These are phyloP conservation scores for Hedya salicella DNA, from an alignment of 2,888 invertebrate genomes.

Conservation along the genomic window DNA sequence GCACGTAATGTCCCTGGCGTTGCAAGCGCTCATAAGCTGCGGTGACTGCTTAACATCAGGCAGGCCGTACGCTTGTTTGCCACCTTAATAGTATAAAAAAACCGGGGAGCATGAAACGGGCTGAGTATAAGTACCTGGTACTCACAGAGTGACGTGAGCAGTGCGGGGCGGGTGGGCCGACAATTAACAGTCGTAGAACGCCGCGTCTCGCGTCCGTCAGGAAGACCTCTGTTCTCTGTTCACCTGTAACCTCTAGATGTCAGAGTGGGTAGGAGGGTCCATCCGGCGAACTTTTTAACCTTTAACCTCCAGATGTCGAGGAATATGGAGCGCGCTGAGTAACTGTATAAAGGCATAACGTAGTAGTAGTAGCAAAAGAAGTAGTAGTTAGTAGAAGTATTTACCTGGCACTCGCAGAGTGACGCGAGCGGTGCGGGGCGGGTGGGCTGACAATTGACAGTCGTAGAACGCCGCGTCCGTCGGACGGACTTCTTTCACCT, in stretches of 20 bases:
- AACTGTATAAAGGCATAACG: conserved; percentile 54
- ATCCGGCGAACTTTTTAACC: too few relatives aligned
- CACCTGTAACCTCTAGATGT: conserved; percentile 74
- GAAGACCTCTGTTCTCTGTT: too few relatives aligned
- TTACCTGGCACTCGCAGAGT: conserved; percentile 76
- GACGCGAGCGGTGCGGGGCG: conserved; percentile 75
- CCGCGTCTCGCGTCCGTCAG: conserved; percentile 75
- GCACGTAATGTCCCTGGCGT: too few relatives aligned
- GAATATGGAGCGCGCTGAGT: conserved; percentile 78
- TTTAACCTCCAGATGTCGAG: conserved; percentile 82
- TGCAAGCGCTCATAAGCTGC: too few relatives aligned
- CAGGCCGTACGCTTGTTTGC: too few relatives aligned
- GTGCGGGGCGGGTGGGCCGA: conserved; percentile 79
- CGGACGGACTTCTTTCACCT: conserved; percentile 72
- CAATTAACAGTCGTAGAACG: conserved; percentile 77
- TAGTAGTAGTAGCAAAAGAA: too few relatives aligned
- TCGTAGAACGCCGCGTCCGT: conserved; percentile 77
- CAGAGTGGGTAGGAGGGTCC: too few relatives aligned
- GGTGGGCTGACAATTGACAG: conserved; percentile 79
- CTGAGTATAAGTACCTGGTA: too few relatives aligned
- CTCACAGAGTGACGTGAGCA: conserved; percentile 72
- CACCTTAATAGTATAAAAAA: too few relatives aligned
- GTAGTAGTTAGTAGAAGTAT: too few relatives aligned
- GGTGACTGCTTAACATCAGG: too few relatives aligned
- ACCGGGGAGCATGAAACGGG: too few relatives aligned